Conservation (phyloP, 2,113 vertebrate genomes). For the Polyodon spathula region DNA sequence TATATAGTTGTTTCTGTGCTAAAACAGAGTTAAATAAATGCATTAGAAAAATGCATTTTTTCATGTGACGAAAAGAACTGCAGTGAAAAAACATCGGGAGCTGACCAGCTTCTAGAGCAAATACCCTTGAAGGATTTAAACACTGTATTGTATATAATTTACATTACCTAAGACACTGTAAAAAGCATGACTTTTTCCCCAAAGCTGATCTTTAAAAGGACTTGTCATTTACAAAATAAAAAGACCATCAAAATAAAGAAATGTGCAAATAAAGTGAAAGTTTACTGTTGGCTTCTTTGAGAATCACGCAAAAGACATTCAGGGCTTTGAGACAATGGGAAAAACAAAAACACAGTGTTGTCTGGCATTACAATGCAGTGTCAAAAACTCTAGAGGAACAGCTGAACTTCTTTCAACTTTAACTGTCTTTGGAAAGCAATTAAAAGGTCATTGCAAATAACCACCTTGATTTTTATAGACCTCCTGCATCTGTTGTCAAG, state of each 20-base stretch:
- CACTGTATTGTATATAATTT: neutral
- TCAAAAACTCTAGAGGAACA: slow-evolving; percentile 30
- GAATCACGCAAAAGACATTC: neutral
- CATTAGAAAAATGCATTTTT: no score
- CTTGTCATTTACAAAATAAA: neutral
- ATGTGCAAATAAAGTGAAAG: neutral
- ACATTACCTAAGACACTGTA: neutral
- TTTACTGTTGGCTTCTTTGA: neutral
- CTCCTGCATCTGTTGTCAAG: slow-evolving; percentile 62
- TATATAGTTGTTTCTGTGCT: no score
- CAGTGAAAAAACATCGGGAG: no score
- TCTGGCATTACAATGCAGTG: slow-evolving; percentile 14
- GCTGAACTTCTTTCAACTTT: slow-evolving; percentile 34
- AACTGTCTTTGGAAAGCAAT: slow-evolving; percentile 44
- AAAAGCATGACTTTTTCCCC: slow-evolving; percentile 5
- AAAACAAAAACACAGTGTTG: slow-evolving; percentile 4
- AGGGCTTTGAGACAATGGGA: neutral
- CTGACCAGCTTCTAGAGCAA: no score
- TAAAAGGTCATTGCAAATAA: slow-evolving; percentile 63
- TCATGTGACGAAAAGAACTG: no score
- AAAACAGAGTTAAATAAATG: no score
- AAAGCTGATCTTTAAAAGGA: neutral
- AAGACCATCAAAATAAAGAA: neutral
- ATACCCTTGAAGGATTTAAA: neutral
- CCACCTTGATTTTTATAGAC: slow-evolving; percentile 56